Base-by-base conservation (phyloP, 2,113 vertebrate species). In the Hippocampus guttulatus region DNA sequence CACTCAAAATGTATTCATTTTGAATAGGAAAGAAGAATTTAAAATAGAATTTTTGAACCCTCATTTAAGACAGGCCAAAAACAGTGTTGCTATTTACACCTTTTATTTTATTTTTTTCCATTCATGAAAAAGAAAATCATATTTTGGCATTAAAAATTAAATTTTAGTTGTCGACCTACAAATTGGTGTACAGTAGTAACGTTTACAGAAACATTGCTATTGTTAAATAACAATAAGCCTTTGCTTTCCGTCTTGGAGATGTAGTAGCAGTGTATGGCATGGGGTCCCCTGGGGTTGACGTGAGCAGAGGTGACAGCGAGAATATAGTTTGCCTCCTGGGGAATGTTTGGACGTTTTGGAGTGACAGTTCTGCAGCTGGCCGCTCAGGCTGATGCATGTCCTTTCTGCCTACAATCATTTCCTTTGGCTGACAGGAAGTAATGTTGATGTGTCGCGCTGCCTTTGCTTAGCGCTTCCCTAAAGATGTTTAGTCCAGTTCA, bases 221-320 rank as follows among this genome's bases (percentile, higher is more conserved):
- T 45, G 11, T 25, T 47, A 71, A 63, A 21, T 57, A 61, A 43
- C 63, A 67, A 27, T 27, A 27, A 15, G 9, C 21, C 27, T 72
- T 38, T 38, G 33, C 58, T 66, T 1, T 10, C 8, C 3, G 27
- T 33, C 30, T 49, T 43, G 9, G 30, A 8, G 8, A 6, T 20
- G 62, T 33, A 41, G 41, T 21, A 41, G 62, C 27, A 30, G 40
- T n/a, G 25, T 49, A 54, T 70, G 75, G 63, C 51, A 45, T 41
- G 52, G 51, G 23, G 49, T 72, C 15, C 30, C 33, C 68, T 69
- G 69, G 69, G 49, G 63, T 41, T 84, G 79, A 85, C 74, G 61
- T 79, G 74, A 88, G 78, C 67, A 18, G 74, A 84, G 70, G 80
- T 83, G 81, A 88, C 85, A 82, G 76, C 74, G 70, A 72, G 71